Base-by-base conservation (phyloP, 2,113 vertebrate genomes). In the Puma concolor region DNA sequence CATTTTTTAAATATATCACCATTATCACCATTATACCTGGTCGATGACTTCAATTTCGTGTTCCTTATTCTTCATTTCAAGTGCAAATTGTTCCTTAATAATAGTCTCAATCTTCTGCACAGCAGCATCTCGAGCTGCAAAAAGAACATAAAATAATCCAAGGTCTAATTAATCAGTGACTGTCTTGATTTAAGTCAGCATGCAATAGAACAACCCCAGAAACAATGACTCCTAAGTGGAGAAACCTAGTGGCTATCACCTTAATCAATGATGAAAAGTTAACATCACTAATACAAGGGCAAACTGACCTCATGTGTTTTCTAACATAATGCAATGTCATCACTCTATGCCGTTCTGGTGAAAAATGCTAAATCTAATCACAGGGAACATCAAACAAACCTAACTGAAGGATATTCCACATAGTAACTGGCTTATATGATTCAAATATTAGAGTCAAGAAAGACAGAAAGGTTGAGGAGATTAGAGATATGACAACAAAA, bases 21-120 rank as follows among this genome's bases (percentile, higher is more conserved):
- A 44, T 48, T 80, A 44, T 89, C 48, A 67, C 82, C 19, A 95
- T 95, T 79, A 84, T 99, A 99, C 99, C 99, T 99, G 99, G 97
- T 99, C 99, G 87, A 99, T 99, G 86, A 99, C 99, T 98, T 99
- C 99, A 95, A 99, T 99, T 98, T 99, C 99, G 85, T 99, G 99
- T 92, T 99, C 99, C 98, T 99, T 99, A 98, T 99, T 99, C 99
- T 99, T 99, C 99, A 99, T 99, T 98, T 99, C 99, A 11, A 99
- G 98, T 0, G 99, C 98, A 98, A 99, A 99, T 92, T 99, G 99
- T 54, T 99, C 99, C 97, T 99, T 99, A 96, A 99, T 99, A 98
- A 99, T 99, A 41, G 98, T 98, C 95, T 99, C 99, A 38, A 99
- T 99, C 99, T 99, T 99, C 98, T 99, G 99, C 52, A 99, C 99